Evolutionary conservation across 2,797 vertebrate species (phyloP).

Genomic region (Tangara arthus): DNA sequence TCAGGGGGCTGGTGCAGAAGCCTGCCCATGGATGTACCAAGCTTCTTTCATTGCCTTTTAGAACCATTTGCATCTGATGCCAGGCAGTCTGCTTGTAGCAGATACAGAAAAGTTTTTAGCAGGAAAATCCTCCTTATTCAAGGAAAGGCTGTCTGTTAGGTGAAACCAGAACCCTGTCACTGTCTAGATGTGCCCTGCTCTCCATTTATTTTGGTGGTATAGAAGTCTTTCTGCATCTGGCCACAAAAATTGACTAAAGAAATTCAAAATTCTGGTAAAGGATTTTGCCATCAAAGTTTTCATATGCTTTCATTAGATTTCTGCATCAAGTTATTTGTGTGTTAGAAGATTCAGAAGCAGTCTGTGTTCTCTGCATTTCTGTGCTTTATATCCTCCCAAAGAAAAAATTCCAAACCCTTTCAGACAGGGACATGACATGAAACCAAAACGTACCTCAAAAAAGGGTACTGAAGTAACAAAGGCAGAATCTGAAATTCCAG

Average conservation of each 20-base stretch:
- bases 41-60: neutral
- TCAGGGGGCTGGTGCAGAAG: neutral
- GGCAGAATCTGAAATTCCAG: neutral
- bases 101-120: neutral
- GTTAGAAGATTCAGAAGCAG: neutral
- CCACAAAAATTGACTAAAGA: neutral
- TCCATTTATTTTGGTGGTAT: neutral
- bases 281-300: neutral
- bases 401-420: neutral
- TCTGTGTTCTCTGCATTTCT: neutral
- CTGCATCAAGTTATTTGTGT: neutral
- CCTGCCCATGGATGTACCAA: neutral
- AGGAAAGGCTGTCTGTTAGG: neutral
- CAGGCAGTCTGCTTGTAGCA: neutral
- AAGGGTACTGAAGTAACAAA: neutral
- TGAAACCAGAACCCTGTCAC: neutral
- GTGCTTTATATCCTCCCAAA: neutral
- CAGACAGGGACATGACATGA: neutral
- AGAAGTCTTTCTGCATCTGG: neutral
- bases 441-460: neutral
- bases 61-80: neutral
- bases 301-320: neutral
- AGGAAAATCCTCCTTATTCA: neutral
- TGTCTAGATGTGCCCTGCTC: neutral
- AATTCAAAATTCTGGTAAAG: neutral